Base-by-base conservation (phyloP, 2,113 vertebrate genomes). In the Carassius carassius region DNA sequence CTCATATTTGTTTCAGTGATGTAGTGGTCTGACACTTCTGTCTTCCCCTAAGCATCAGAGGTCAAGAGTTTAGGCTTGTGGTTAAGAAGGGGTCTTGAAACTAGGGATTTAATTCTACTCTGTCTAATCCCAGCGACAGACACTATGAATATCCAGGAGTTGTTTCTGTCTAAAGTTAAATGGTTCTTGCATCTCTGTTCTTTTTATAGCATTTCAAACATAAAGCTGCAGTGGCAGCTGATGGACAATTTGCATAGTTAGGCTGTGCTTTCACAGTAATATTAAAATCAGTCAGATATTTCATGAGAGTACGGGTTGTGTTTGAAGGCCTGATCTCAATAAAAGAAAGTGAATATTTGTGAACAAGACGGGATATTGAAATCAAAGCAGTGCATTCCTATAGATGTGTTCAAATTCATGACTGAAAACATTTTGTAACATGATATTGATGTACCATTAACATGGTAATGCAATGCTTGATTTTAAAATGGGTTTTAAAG, bases 41-140 rank as follows among this genome's bases (percentile, higher is more conserved):
- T n/a, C 49, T 41, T 21, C 79, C 21, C 25, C 4, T 35, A 13
- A 25, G 11, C 82, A 25, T 29, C 21, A 47, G 82, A 32, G 23
- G 72, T 76, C 60, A 37, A 56, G 19, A 80, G 65, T 77, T 72
- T 76, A 79, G 8, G 76, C 14, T 49, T 35, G 72, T 25, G 74
- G 60, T 65, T 84, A 84, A 69, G 63, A 32, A 16, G 44, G n/a
- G 44, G 44, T 77, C 74, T 67, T 44, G 32, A 65, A 21, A 49
- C 60, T 69, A 81, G 14, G 14, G 29, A 6, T 11, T 35, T 19
- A 10, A 5, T 51, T 25, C 5, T 73, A 56, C 32, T 47, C 12
- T 83, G 37, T 73, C 70, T 23, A n/a, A 23, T 73, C 70, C 23
- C 56, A 49, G 76, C 60, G 19, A 62, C 11, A 35, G 29, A 56